These are phyloP conservation scores for Synanthedon formicaeformis DNA, from an alignment of 2,888 invertebrate species.

Conservation along the genomic window DNA sequence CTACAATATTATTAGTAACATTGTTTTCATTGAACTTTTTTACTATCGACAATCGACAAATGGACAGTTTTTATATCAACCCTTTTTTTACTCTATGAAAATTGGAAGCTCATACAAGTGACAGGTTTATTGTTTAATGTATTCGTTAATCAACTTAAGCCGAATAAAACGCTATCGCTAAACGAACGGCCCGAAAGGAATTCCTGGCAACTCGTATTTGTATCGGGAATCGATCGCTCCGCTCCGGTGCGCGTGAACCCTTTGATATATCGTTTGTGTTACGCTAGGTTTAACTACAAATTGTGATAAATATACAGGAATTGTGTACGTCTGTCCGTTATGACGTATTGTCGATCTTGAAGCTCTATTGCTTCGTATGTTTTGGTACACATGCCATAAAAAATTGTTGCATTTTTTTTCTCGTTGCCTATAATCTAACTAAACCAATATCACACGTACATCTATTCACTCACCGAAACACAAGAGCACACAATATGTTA, in stretches of 20 bases:
- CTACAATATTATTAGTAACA: background rate
- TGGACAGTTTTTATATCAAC: background rate
- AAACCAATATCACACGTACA: too few relatives aligned
- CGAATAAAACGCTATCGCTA: too few relatives aligned
- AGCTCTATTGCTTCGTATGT: background rate
- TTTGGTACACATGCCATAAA: too few relatives aligned
- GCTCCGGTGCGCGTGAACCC: constrained; percentile 1
- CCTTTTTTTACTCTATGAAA: too few relatives aligned
- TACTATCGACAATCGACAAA: background rate
- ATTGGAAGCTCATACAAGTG: too few relatives aligned
- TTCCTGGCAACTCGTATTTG: background rate
- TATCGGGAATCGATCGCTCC: constrained; percentile 1
- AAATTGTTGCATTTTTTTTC: too few relatives aligned
- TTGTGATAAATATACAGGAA: constrained; percentile 25
- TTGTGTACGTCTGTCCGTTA: constrained; percentile 4
- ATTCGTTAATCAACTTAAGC: too few relatives aligned
- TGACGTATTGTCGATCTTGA: constrained; percentile 3
- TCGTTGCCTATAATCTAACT: too few relatives aligned
- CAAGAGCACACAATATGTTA: too few relatives aligned
- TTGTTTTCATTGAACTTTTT: background rate
- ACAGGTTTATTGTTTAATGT: too few relatives aligned
- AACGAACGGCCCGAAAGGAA: too few relatives aligned
- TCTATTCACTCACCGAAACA: too few relatives aligned
- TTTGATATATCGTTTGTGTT: constrained; percentile 28
- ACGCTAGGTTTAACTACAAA: constrained; percentile 41